Percentiles rank a stretch among this genome's conserved stretches.
Conservation (phyloP, 2,113 vertebrate species). For the Phaetusa simplex region DNA sequence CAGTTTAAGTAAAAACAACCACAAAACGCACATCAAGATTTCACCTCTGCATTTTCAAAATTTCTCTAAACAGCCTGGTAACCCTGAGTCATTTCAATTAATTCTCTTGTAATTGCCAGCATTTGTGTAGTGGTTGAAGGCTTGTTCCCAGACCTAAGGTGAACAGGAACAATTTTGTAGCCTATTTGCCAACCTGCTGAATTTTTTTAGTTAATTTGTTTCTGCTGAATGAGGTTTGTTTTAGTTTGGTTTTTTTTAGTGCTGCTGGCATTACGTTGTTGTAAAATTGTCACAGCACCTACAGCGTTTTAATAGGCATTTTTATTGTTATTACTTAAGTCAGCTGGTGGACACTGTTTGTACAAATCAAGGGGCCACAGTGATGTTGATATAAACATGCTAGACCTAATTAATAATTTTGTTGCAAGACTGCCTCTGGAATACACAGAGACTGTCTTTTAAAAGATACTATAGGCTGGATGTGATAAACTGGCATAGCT, state of each 20-base stretch:
- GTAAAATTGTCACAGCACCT: neutral
- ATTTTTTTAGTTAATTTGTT: neutral
- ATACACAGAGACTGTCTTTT: neutral
- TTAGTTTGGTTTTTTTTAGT: fast-evolving
- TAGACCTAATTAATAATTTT: neutral
- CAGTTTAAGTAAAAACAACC: neutral
- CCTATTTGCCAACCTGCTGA: neutral
- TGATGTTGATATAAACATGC: neutral
- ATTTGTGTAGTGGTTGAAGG: neutral
- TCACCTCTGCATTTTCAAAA: neutral
- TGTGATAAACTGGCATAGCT: neutral
- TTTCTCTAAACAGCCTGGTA: neutral
- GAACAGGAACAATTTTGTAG: neutral
- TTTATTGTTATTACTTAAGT: neutral
- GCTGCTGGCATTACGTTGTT: neutral
- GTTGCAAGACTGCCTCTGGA: neutral
- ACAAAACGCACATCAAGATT: neutral
- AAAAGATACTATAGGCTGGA: neutral
- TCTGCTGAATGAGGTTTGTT: neutral
- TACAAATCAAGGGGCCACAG: neutral
- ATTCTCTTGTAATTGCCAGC: neutral
- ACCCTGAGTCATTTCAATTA: neutral
- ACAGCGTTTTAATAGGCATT: neutral
- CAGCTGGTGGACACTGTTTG: neutral
- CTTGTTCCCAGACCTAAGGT: neutral